Base-by-base conservation (phyloP, 2,888 invertebrate genomes). In the Pocota personata region DNA sequence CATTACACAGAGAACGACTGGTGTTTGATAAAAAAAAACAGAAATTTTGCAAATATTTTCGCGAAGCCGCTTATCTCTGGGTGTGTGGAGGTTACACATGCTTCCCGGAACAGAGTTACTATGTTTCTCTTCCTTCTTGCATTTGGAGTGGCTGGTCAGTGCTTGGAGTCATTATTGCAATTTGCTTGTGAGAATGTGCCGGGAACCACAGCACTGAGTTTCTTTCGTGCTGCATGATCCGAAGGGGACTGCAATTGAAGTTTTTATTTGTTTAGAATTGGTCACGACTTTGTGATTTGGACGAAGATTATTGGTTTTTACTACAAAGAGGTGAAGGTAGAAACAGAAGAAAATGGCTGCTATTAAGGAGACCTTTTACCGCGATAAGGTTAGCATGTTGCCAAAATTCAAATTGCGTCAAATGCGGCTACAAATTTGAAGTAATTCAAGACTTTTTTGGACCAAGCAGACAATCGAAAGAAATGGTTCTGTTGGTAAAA, bases 41-140 rank as follows among this genome's bases (percentile, higher is more conserved):
- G 14, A 46, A 60, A 72, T 82, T n/a, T n/a, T 66, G 60, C 60
- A 80, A 73, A 80, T 73, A 82, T 75, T 75, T 75, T 84, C 71
- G 75, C 71, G 64, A 72, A 82, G 60, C 62, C 76, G 60, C 76
- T 82, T 82, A 82, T 86, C 80, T 86, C 32, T 48, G n/a, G n/a
- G 21, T 19, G 52, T 46, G 72, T 67, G 66, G 76, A 71, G 66
- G 79, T 76, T 86, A 72, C 86, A 86, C 82, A 86, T 86, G 82
- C 86, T 86, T 82, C 76, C 86, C 82, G 82, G 82, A 82, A 86
- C 66, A 60, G 71, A 86, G 43, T n/a, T 37, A 80, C 52, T 35
- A 71, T 76, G 86, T 77, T 86, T 72, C 48, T 66, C 57, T 52
- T 32, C 50, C 69, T 40, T 21, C 24, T 32, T 52, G 58, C 6